Percentiles rank a stretch among this genome's conserved stretches.
Conservation (phyloP, 2,113 vertebrate species). For the Geococcyx californianus region DNA sequence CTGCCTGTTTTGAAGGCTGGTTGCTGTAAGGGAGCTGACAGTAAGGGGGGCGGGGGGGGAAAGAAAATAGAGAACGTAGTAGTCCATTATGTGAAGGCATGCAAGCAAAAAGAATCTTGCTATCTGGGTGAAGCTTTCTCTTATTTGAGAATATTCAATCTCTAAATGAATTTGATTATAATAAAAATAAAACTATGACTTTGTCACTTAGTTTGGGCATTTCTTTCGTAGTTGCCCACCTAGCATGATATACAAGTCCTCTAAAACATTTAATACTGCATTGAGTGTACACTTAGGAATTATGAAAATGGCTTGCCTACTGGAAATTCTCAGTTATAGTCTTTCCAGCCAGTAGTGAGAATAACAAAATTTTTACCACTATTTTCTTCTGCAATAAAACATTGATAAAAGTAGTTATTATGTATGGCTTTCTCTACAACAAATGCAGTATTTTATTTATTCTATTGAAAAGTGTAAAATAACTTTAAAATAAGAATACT, state of each 20-base stretch:
- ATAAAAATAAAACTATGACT: not conserved
- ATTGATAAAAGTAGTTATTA: constrained; percentile 52
- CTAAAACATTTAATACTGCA: not conserved
- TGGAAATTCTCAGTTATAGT: constrained; percentile 8
- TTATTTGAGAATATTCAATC: not conserved
- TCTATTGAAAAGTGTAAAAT: constrained; percentile 67
- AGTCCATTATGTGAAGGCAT: not conserved
- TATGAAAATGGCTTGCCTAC: constrained; percentile 12
- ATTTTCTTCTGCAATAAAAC: constrained; percentile 43
- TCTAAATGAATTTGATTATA: constrained; percentile 3
- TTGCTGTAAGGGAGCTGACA: constrained; percentile 60
- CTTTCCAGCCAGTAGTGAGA: constrained; percentile 28
- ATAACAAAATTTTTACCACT: constrained; percentile 44
- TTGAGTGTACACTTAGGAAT: constrained; percentile 8
- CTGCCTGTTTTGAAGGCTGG: constrained; percentile 65
- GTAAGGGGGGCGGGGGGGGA: not conserved
- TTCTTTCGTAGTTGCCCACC: not conserved
- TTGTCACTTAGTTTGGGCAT: not conserved
- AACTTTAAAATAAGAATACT: constrained; percentile 66
- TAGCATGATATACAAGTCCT: not conserved
- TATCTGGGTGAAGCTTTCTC: not conserved
- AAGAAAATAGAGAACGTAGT: not conserved
- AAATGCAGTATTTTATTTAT: constrained; percentile 50
- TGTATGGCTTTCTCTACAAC: constrained; percentile 24
- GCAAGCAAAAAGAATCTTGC: not conserved